These are phyloP conservation scores for Etia nguti DNA, from an alignment of 2,113 vertebrate genomes.

Conservation along the genomic window DNA sequence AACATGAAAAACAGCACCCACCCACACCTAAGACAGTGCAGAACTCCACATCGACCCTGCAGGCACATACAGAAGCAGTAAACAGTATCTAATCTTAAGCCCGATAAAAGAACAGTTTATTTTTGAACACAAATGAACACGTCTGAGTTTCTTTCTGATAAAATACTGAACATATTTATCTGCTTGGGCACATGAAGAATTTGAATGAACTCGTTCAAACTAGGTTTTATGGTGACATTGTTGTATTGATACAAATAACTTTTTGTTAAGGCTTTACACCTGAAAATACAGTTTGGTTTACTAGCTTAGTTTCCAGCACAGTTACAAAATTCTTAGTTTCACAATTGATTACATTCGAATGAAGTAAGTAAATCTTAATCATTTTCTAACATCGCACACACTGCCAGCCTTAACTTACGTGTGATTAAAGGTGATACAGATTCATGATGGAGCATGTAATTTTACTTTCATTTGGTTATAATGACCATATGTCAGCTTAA, in stretches of 20 bases:
- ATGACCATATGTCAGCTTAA: not conserved
- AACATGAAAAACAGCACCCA: not conserved
- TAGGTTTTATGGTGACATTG: not conserved
- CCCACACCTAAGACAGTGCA: not conserved
- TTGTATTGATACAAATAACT: not conserved
- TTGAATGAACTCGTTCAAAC: not conserved
- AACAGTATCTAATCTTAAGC: not conserved
- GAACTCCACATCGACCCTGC: not conserved
- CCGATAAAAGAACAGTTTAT: not conserved
- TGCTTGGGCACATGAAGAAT: not conserved
- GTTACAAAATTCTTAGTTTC: not conserved
- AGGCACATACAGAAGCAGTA: not conserved
- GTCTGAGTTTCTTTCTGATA: not conserved
- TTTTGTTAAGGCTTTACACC: not conserved
- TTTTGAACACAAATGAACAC: not conserved
- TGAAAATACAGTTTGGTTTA: not conserved
- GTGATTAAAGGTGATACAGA: not conserved
- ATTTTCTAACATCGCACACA: not conserved
- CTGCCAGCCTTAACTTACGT: not conserved
- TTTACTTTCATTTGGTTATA: not conserved
- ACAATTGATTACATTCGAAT: not conserved
- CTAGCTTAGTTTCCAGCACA: not conserved
- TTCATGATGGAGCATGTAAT: not conserved
- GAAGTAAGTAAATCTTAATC: not conserved
- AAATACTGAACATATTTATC: not conserved